Evolutionary conservation across 1,140 invertebrate species (phyloP).

Genomic region (Neodiprion virginianus): DNA sequence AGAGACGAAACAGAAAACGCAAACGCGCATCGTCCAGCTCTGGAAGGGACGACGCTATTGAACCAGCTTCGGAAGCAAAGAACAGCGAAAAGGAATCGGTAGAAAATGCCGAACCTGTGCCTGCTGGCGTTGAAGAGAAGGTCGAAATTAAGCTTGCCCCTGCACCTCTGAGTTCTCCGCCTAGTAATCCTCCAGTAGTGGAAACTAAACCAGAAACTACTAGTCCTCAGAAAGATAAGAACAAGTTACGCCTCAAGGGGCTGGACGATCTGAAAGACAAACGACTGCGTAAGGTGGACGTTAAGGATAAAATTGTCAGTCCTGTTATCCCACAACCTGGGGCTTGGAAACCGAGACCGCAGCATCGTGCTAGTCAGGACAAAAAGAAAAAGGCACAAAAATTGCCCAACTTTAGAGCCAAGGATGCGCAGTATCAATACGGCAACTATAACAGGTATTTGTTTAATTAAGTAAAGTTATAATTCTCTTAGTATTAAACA

Average conservation of each 20-base stretch:
- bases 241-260: constrained; percentile 51
- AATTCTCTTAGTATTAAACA: neutral
- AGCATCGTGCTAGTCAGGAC: constrained; percentile 51
- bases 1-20: constrained; percentile 63
- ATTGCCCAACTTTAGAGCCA: constrained; percentile 75
- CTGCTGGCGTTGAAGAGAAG: constrained; percentile 37
- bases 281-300: constrained; percentile 69
- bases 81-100: constrained; percentile 21
- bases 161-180: constrained; percentile 11
- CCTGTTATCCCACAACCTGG: constrained; percentile 90
- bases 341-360: constrained; percentile 69
- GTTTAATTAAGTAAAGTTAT: neutral
- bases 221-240: constrained; percentile 51
- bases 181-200: constrained; percentile 17
- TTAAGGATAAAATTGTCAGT: constrained; percentile 90
- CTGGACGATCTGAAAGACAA: constrained; percentile 60
- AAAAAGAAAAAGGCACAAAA: constrained; percentile 49
- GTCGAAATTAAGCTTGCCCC: constrained; percentile 24
- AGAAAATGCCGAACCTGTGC: constrained; percentile 20
- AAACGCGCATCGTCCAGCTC: constrained; percentile 65
- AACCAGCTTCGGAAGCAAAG: constrained; percentile 44
- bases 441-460: constrained; percentile 91
- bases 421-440: constrained; percentile 84
- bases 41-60: constrained; percentile 51
- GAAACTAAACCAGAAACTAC: constrained; percentile 40